Conservation (phyloP, 1,140 invertebrate species). For the Triops cancriformis region DNA sequence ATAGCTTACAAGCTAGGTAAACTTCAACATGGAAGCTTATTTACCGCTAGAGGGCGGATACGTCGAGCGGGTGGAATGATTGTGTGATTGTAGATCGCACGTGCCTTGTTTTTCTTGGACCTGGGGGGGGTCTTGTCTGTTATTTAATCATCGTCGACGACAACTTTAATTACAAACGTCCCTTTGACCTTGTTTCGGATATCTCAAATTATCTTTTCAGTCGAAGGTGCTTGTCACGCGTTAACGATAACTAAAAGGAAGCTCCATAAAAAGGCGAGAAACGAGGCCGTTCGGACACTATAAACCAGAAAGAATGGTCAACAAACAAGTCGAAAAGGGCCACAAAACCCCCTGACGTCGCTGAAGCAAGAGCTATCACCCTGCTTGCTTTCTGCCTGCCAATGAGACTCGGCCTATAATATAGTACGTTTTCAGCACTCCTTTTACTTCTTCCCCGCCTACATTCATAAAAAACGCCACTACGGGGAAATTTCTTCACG, state of each 20-base stretch:
- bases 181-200: not conserved
- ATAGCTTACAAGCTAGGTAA: not conserved
- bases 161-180: not conserved
- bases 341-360: too few species aligned
- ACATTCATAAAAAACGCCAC: not conserved
- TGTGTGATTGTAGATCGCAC: not conserved
- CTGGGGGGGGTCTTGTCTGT: not conserved
- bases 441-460: not conserved
- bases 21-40: not conserved
- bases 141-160: not conserved
- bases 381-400: too few species aligned
- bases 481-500: not conserved
- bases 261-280: too few species aligned
- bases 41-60: not conserved
- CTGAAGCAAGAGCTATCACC: too few species aligned
- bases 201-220: not conserved
- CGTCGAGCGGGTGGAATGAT: not conserved
- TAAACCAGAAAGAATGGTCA: too few species aligned
- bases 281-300: too few species aligned
- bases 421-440: not conserved
- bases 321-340: too few species aligned
- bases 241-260: not conserved
- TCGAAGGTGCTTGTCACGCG: slow-evolving; percentile 1
- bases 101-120: not conserved
- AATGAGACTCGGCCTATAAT: too few species aligned